These are phyloP conservation scores for cattle (Bos taurus) DNA, from an alignment of 2,113 vertebrate genomes.

Conservation along the genomic window DNA sequence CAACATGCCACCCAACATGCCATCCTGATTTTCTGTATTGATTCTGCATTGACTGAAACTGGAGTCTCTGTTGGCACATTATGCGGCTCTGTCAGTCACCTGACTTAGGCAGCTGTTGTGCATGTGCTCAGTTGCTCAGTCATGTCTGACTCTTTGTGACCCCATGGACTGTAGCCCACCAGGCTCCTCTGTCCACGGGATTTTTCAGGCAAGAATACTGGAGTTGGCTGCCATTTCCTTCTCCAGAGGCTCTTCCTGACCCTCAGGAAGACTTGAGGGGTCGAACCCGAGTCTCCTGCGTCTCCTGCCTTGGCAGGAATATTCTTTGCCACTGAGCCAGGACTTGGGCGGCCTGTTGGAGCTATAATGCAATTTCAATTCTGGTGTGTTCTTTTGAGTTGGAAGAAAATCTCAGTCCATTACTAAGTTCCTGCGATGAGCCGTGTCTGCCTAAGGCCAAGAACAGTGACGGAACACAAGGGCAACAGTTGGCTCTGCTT, in stretches of 20 bases:
- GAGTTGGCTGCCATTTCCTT: background rate
- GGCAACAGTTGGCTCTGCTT: background rate
- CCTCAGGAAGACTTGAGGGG: background rate
- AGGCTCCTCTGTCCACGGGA: background rate
- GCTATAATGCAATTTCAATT: constrained; percentile 10
- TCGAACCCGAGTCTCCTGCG: rapidly evolving
- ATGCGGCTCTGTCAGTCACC: background rate
- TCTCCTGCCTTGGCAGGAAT: background rate
- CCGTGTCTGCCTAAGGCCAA: background rate
- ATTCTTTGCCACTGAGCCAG: background rate
- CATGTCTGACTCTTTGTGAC: background rate
- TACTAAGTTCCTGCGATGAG: background rate
- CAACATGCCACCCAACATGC: background rate
- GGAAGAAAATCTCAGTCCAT: constrained; percentile 6
- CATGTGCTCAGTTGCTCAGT: background rate
- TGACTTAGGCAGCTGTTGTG: background rate
- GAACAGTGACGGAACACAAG: background rate
- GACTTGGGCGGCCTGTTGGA: background rate
- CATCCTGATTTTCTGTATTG: background rate
- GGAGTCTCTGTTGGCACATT: background rate
- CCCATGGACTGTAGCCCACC: background rate
- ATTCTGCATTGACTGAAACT: background rate
- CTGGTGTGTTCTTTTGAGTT: background rate
- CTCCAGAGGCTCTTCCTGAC: background rate
- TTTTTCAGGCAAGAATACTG: background rate